Base-by-base conservation (phyloP, 1,140 invertebrate species). In the Helicoverpa zea region DNA sequence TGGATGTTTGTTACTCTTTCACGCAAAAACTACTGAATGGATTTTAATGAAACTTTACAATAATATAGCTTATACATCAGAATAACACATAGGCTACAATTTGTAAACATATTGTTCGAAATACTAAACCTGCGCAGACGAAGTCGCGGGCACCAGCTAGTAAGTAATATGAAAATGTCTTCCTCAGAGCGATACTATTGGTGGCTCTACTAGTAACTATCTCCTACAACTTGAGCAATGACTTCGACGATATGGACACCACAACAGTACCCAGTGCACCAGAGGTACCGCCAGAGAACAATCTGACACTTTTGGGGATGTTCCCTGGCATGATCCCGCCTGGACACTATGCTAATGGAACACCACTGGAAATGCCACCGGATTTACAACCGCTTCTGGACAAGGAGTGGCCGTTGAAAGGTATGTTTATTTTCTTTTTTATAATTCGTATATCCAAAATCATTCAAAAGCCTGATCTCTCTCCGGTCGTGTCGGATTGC, bases 141-240 rank as follows among this genome's bases (percentile, higher is more conserved):
- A n/a, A n/a, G n/a, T n/a, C n/a, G n/a, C n/a, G n/a, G n/a, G n/a
- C n/a, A n/a, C n/a, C n/a, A n/a, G n/a, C n/a, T n/a, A n/a, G n/a
- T n/a, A n/a, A n/a, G n/a, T n/a, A n/a, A n/a, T n/a, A n/a, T 64
- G n/a, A 12, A 56, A 63, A 35, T 54, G 70, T 68, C 66, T 73
- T 72, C 72, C 30, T 70, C 83, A 94, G 91, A 52, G 81, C 87
- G 1, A 43, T 92, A 4, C 86, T 94, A 7, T 84, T 86, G 0
- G 91, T 96, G 78, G 92, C 94, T 0, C 66, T 97, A 2, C 87
- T 96, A 52, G 92, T 96, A 16, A 95, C 95, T 2, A 87, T 96
- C 3, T 95, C 96, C 7, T 96, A 96, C 86, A 95, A 95, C 18
- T 89, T 93, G 29, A 81, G 81, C 13, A 68, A 85, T 2, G 95